Base-by-base conservation (phyloP, 2,797 vertebrate species). In the Corythornis leucogaster region DNA sequence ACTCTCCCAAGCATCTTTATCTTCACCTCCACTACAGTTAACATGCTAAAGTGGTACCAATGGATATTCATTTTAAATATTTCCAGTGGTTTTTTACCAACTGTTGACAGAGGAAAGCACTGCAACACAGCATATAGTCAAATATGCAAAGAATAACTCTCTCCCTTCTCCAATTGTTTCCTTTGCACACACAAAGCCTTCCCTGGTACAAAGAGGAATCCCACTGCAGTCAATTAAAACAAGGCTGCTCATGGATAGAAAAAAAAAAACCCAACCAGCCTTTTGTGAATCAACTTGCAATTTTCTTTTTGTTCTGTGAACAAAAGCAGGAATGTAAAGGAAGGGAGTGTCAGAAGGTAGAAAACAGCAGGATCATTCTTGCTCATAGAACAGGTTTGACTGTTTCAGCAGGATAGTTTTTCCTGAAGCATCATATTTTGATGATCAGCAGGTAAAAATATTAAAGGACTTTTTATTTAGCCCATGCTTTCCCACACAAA, bases 221-320 rank as follows among this genome's bases (percentile, higher is more conserved):
- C 91, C 82, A 78, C 35, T 6, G 85, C 85, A 89, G 63, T 61
- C 77, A 92, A 93, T 92, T 94, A 94, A 93, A 87, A 90, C 61
- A 55, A 11, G 16, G 66, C 50, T 89, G 81, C 43, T 46, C 24
- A 9, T 2, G 35, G 54, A n/a, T 35, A 69, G 16, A 19, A 58
- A 71, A 82, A 73, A 46, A 22, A 46, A 50, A 50, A 25, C 15
- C 19, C 21, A 46, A 24, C 46, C 64, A 85, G 30, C 50, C 58
- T 53, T 71, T 69, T 48, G 63, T 51, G 51, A 68, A 85, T 42
- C 87, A 75, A 45, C 80, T 45, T n/a, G 20, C 35, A 45, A 31
- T 79, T 88, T 84, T 25, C 58, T 58, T 92, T 87, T 42, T 82
- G 24, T 71, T 71, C 69, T 35, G 13, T 5, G n/a, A 87, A 93